Evolutionary conservation across 2,797 vertebrate genomes (phyloP).

Genomic region (Oreochromis grahami): DNA sequence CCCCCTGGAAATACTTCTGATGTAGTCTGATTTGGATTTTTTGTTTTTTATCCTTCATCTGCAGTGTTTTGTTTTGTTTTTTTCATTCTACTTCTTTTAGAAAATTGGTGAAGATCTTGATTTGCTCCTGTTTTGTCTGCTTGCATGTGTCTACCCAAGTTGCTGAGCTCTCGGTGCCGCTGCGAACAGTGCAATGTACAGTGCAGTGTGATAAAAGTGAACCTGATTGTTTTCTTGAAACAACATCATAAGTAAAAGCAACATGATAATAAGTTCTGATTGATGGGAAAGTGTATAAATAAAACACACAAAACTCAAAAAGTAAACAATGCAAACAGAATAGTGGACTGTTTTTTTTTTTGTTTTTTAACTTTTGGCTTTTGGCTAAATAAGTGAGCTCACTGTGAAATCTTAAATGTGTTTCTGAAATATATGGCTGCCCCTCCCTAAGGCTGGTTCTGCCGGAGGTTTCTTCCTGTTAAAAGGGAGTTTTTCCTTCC

Average conservation of each 20-base stretch:
- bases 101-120: background rate
- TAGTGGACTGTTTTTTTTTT: background rate
- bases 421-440: background rate
- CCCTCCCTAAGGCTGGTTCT: background rate
- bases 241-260: background rate
- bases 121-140: background rate
- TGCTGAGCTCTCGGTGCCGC: background rate
- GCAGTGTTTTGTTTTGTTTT: background rate
- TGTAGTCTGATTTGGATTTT: background rate
- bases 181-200: background rate
- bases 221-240: background rate
- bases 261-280: background rate
- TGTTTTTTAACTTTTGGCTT: background rate
- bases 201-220: background rate
- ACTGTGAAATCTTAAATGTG: background rate
- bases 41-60: rapidly evolving
- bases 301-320: background rate
- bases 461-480: rapidly evolving
- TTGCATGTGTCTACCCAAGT: background rate
- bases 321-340: background rate
- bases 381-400: background rate
- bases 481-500: background rate
- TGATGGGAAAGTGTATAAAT: background rate
- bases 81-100: background rate
- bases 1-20: background rate